Base-by-base conservation (phyloP, 2,113 vertebrate genomes). In the Pseudorasbora parva region DNA sequence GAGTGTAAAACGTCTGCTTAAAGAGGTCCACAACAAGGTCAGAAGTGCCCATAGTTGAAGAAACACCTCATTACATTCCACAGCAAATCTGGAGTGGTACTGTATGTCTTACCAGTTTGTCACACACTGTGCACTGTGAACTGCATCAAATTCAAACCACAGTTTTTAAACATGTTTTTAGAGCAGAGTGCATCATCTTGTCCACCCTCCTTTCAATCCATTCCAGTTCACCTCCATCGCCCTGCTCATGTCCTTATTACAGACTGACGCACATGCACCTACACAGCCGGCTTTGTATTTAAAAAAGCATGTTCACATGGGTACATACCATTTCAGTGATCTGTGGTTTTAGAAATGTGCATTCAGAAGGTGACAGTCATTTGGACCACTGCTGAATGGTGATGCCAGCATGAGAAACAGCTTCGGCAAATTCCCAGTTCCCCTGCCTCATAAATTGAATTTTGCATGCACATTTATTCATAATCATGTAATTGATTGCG, bases 391-490 rank as follows among this genome's bases (percentile, higher is more conserved):
- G 57, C 82, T 76, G 57, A 45, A 78, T 83, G 72, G 73, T 66
- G 59, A 57, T 74, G 80, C 62, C 82, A 79, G 87, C 84, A 86
- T 64, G 59, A 74, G 82, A 88, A 90, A 85, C 86, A 90, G 91
- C 88, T 88, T 86, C 43, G 85, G 89, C 86, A 89, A 84, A 86
- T 47, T 72, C 41, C 45, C 41, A 15, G 15, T 45, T 11, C 68
- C 41, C 41, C 69, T 72, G 21, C n/a, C 69, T 47, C 69, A 73
- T 73, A 73, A 8, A 45, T 27, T 21, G 49, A 79, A 49, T 14
- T 60, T 37, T 21, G 56, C 41, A 83, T 59, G 77, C 76, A 79
- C 37, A 54, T 47, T 43, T 33, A 57, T 57, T 41, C 51, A 72
- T 45, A 27, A 78, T 62, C 8, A 45, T 47, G 41, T 25, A 17